Evolutionary conservation across 2,797 vertebrate species (phyloP).

Genomic region (Megalops cyprinoides): DNA sequence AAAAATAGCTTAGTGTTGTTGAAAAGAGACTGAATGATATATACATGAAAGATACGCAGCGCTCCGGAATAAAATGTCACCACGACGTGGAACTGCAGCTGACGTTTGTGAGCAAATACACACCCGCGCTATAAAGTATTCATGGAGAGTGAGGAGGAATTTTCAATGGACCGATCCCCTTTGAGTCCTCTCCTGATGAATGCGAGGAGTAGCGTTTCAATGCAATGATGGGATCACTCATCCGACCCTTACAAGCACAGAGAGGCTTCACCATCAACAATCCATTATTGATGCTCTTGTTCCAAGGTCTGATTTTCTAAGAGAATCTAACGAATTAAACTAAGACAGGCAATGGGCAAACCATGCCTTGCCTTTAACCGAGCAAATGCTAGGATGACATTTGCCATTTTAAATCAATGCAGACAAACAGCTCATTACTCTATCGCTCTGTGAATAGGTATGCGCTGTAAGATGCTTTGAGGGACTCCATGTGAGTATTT

Average conservation of each 20-base stretch:
- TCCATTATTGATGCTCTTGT: constrained; percentile 35
- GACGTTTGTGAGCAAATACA: neutral
- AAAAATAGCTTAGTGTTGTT: neutral
- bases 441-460: neutral
- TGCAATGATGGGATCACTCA: constrained; percentile 25
- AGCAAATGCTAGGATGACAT: neutral
- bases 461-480: neutral
- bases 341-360: neutral
- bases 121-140: neutral
- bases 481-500: neutral
- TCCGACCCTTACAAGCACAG: constrained; percentile 17
- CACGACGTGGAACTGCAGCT: neutral
- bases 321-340: neutral
- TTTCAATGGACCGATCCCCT: constrained; percentile 14
- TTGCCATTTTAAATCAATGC: neutral
- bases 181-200: constrained; percentile 11
- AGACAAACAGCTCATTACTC: neutral
- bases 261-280: constrained; percentile 20
- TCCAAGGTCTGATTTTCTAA: constrained; percentile 2
- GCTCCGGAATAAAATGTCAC: neutral
- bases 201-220: constrained; percentile 20
- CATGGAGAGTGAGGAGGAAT: constrained; percentile 9
- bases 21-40: neutral
- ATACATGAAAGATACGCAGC: neutral
- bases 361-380: neutral